These are phyloP conservation scores for Drosophila subobscura DNA, from an alignment of 1,140 invertebrate genomes.

Conservation along the genomic window DNA sequence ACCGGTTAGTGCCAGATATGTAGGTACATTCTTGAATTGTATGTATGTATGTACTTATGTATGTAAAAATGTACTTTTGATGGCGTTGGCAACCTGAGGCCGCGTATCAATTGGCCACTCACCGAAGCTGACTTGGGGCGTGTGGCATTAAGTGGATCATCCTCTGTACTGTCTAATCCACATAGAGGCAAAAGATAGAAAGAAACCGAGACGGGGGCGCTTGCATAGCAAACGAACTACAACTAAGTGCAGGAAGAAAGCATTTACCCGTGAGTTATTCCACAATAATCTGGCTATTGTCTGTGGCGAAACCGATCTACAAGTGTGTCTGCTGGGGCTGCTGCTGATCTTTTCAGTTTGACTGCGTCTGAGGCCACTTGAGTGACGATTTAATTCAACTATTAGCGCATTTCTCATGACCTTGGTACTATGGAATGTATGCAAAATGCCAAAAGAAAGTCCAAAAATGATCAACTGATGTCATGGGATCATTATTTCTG, in stretches of 20 bases:
- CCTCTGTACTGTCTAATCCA: slow-evolving; percentile 43
- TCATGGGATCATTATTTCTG: slow-evolving; percentile 53
- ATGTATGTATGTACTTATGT: slow-evolving; percentile 5
- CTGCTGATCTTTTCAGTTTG: slow-evolving; percentile 47
- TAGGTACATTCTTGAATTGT: no score
- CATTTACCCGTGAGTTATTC: slow-evolving; percentile 56
- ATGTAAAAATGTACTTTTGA: slow-evolving; percentile 16
- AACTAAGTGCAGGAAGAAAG: slow-evolving; percentile 76
- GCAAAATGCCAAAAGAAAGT: slow-evolving; percentile 12
- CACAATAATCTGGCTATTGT: slow-evolving; percentile 27
- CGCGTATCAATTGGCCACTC: slow-evolving; percentile 68
- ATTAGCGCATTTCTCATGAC: slow-evolving; percentile 53
- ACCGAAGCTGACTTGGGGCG: slow-evolving; percentile 60
- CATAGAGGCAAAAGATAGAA: background rate
- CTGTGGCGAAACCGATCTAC: slow-evolving; percentile 11
- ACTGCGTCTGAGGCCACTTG: slow-evolving; percentile 53
- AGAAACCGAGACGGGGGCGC: slow-evolving; percentile 32
- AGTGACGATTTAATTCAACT: slow-evolving; percentile 62
- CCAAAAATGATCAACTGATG: slow-evolving; percentile 61
- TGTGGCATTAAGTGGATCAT: slow-evolving; percentile 78
- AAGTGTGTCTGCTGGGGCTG: background rate
- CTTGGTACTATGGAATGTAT: slow-evolving; percentile 43
- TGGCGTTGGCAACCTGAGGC: slow-evolving; percentile 64
- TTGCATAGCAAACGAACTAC: slow-evolving; percentile 33
- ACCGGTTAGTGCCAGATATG: slow-evolving; percentile 34